A percentile compares a stretch with the other conserved stretches of the same genome.
Evolutionary conservation across 2,797 vertebrate species (phyloP).

Genomic region (Pogoniulus pusillus): DNA sequence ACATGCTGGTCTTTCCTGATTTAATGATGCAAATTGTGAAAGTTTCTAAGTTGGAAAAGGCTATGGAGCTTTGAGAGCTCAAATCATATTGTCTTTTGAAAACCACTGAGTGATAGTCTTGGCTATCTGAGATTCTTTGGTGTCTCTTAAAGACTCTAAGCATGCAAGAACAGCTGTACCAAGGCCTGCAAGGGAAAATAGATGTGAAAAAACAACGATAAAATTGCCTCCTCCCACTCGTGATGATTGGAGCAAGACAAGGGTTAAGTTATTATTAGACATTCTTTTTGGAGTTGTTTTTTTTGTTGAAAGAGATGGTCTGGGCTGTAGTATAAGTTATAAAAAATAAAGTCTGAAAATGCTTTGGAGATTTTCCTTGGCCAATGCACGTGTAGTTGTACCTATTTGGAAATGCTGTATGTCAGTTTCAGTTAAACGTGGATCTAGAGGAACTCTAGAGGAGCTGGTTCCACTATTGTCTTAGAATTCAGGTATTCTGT

Average conservation of each 20-base stretch:
- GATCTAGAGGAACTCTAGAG: neutral
- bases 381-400: neutral
- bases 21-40: neutral
- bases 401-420: neutral
- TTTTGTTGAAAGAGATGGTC: neutral
- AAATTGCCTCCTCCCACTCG: neutral
- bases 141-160: neutral
- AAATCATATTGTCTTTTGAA: neutral
- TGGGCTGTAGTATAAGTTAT: neutral
- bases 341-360: neutral
- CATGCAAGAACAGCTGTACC: neutral
- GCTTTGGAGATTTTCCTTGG: neutral
- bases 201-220: neutral
- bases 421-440: neutral
- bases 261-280: neutral
- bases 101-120: neutral
- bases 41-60: neutral
- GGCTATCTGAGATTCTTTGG: neutral
- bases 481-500: neutral
- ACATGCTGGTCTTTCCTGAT: neutral
- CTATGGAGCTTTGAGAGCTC: neutral
- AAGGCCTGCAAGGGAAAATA: neutral
- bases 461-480: neutral
- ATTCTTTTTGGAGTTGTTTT: neutral
- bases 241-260: neutral